Conservation (phyloP, 2,797 vertebrate species). For the Manis javanica region DNA sequence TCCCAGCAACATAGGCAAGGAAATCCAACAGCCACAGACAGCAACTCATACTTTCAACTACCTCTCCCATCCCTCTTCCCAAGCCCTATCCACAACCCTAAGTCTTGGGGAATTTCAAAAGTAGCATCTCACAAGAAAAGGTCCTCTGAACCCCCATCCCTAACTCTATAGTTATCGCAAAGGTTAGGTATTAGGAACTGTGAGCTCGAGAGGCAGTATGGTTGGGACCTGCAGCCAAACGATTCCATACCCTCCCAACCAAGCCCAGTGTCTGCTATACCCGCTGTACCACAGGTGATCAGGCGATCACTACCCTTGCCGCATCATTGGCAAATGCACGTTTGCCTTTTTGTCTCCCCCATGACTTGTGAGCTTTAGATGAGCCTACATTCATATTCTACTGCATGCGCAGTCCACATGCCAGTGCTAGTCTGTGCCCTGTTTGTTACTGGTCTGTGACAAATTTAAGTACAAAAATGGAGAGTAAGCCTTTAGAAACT, state of each 20-base stretch:
- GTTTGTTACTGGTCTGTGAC: neutral
- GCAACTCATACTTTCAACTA: neutral
- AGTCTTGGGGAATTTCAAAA: constrained; percentile 19
- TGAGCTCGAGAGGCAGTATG: neutral
- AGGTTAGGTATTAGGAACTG: neutral
- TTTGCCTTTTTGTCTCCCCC: constrained; percentile 24
- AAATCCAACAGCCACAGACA: neutral
- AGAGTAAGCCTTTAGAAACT: neutral
- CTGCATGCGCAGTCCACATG: neutral
- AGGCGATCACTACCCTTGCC: neutral
- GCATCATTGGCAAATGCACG: neutral
- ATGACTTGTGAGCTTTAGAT: no score
- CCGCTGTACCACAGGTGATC: neutral
- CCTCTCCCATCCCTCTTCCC: neutral
- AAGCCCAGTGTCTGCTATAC: neutral
- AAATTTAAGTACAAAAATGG: neutral
- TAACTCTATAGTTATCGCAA: neutral
- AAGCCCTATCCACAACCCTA: neutral
- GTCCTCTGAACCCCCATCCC: neutral
- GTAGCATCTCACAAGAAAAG: neutral
- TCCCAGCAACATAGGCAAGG: neutral
- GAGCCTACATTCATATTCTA: no score
- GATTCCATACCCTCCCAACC: neutral
- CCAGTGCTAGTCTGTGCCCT: neutral
- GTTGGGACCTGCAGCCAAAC: neutral